Percentiles rank a stretch among this genome's conserved stretches.
Evolutionary conservation across 2,888 invertebrate species (phyloP).

Genomic region (Alviniconcha strummeri): DNA sequence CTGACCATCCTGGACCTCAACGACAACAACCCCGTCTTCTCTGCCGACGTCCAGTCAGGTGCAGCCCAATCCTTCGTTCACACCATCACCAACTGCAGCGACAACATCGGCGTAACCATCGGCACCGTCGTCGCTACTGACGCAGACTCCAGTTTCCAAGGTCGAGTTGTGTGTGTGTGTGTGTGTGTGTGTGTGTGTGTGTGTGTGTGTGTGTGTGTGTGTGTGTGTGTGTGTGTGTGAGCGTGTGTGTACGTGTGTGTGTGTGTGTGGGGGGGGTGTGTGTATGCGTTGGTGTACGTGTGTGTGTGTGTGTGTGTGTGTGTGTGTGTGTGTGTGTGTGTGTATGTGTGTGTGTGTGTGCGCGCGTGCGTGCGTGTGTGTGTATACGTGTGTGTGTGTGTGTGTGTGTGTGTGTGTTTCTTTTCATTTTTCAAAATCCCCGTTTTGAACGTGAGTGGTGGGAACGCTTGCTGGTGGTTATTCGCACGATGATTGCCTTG

Average conservation of each 20-base stretch:
- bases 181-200: not conserved
- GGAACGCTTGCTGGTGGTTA: too few relatives aligned
- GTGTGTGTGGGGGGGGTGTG: not conserved
- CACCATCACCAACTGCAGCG: not conserved
- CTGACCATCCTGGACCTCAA: constrained; percentile 15
- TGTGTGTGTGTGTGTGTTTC: too few relatives aligned
- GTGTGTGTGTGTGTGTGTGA: not conserved
- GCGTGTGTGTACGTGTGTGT: not conserved
- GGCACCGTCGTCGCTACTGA: not conserved
- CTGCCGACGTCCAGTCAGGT: not conserved
- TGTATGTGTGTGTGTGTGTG: not conserved
- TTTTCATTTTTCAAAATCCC: too few relatives aligned
- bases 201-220: not conserved
- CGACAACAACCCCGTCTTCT: not conserved
- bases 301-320: not conserved
- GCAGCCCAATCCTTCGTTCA: not conserved
- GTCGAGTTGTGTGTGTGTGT: not conserved
- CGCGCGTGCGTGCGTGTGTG: not conserved
- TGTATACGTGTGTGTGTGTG: not conserved
- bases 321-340: not conserved
- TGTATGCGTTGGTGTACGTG: not conserved
- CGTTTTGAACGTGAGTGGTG: too few relatives aligned
- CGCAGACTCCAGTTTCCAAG: not conserved
- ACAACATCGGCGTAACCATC: not conserved
- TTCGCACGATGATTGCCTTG: too few relatives aligned